Base-by-base conservation (phyloP, 2,797 vertebrate genomes). In the Chiroxiphia lanceolata region DNA sequence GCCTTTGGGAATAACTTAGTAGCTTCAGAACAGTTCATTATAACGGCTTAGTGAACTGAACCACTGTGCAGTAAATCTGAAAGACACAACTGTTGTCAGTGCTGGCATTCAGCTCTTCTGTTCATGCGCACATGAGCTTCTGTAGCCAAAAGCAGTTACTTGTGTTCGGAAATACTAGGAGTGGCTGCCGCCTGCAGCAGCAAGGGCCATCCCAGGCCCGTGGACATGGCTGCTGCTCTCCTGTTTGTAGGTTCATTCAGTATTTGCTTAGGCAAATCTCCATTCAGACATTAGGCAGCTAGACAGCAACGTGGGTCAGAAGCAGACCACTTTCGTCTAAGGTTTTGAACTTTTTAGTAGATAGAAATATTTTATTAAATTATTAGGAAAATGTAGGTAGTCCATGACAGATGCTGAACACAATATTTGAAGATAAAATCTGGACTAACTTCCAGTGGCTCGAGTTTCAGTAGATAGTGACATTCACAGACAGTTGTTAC, bases 211-310 rank as follows among this genome's bases (percentile, higher is more conserved):
- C 16, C 54, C 68, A 67, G 53, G 14, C 60, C 21, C 22, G 13
- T 0, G 3, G 56, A 42, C 2, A 0, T 1, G 3, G 18, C 51
- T 70, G 11, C 86, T 78, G 47, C 78, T 81, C 9, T 77, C 18
- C 33, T 78, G 6, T 53, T 81, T 33, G 48, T 59, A 67, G 29
- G n/a, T 63, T 50, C 29, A 54, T 54, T n/a, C 56, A 53, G 5
- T 27, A 26, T 74, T 69, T 90, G 12, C 47, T 83, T 29, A 27
- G 44, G 17, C 13, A 89, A 38, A 56, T 42, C 47, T 54, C 45
- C 7, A 1, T 57, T 54, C 57, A 67, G 38, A 15, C 8, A 11
- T 26, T 40, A 61, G 36, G 44, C 50, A 69, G 65, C 25, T 47
- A 34, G 12, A 14, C 26, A 74, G 18, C 1, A 4, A n/a, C 20